Conservation (phyloP, 2,888 invertebrate genomes). For the Schizotus pectinicornis region DNA sequence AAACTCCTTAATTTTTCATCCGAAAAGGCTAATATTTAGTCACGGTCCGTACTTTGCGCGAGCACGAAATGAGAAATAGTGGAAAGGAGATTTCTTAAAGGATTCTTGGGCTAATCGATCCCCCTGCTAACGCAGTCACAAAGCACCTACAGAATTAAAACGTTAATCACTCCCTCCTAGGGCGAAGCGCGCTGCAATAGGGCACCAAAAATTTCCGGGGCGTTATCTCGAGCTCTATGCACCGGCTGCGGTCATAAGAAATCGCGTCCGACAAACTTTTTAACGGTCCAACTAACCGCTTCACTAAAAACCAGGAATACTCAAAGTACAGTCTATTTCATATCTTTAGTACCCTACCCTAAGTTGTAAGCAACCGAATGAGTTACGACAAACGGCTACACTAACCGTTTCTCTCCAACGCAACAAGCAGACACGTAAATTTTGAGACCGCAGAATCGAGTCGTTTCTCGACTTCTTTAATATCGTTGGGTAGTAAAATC, state of each 20-base stretch:
- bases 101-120: conserved; percentile 18
- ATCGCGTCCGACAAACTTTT: not conserved
- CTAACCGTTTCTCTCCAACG: too few relatives aligned
- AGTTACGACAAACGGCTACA: too few relatives aligned
- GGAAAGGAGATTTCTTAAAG: conserved; percentile 20
- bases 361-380: too few relatives aligned
- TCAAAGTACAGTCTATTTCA: too few relatives aligned
- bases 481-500: too few relatives aligned
- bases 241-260: not conserved
- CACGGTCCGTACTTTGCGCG: conserved; percentile 13
- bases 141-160: conserved; percentile 21
- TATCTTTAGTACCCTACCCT: too few relatives aligned
- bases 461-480: too few relatives aligned
- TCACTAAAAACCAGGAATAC: too few relatives aligned
- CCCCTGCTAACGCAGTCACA: conserved; percentile 4
- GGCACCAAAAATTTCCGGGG: not conserved
- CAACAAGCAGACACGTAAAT: too few relatives aligned
- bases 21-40: conserved; percentile 31
- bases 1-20: conserved; percentile 33
- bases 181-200: not conserved
- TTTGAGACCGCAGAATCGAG: too few relatives aligned
- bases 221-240: not conserved
- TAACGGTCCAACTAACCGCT: too few relatives aligned
- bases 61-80: conserved; percentile 13
- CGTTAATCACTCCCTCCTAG: not conserved